A percentile compares a stretch with the other conserved stretches of the same genome.
Conservation (phyloP, 2,888 invertebrate species). For the Limnephilus rhombicus region DNA sequence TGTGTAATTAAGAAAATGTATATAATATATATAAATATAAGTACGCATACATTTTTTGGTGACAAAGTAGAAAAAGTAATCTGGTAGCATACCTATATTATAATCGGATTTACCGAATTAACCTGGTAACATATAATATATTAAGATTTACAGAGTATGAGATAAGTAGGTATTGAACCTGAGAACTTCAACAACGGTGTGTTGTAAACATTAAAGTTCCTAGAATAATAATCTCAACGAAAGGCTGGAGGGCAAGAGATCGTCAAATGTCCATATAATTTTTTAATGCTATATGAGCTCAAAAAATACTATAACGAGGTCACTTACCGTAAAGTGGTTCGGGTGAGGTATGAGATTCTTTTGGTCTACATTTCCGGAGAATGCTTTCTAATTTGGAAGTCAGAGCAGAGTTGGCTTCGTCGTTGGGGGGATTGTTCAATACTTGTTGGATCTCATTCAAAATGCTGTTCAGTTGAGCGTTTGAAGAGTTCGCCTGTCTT, state of each 20-base stretch:
- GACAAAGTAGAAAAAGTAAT: too few relatives aligned
- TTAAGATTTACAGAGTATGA: too few relatives aligned
- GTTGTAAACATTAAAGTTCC: not conserved
- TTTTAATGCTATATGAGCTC: not conserved
- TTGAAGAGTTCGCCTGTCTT: slow-evolving; percentile 54
- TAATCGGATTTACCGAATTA: too few relatives aligned
- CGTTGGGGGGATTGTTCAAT: not conserved
- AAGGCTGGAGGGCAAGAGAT: not conserved
- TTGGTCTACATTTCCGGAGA: slow-evolving; percentile 31
- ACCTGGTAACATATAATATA: too few relatives aligned
- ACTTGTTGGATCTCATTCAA: slow-evolving; percentile 54
- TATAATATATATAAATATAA: too few relatives aligned
- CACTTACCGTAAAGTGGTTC: slow-evolving; percentile 37
- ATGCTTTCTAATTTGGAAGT: slow-evolving; percentile 42
- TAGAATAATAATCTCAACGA: not conserved
- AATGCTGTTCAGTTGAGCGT: slow-evolving; percentile 73
- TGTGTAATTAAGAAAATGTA: too few relatives aligned
- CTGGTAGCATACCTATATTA: too few relatives aligned
- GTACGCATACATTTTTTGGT: too few relatives aligned
- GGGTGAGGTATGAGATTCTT: slow-evolving; percentile 8
- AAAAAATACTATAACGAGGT: not conserved
- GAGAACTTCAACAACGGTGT: not conserved
- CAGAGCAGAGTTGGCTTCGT: slow-evolving; percentile 20
- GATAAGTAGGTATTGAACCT: not conserved
- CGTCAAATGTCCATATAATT: not conserved